Evolutionary conservation across 2,113 vertebrate genomes (phyloP).

Genomic region (Daboia siamensis): DNA sequence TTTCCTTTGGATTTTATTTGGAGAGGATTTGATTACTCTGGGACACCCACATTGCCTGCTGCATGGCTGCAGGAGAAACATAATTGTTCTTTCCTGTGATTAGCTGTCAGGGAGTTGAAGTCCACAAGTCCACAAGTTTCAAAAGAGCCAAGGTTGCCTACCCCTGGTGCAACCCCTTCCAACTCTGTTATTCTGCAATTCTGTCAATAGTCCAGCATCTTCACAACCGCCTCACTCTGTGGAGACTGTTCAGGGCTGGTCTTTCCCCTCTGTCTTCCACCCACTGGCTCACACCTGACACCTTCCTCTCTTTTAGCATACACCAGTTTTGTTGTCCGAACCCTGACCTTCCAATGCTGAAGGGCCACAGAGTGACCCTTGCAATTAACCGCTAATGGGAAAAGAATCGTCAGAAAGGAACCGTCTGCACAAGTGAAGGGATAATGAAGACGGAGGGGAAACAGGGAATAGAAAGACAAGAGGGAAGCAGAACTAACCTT

Average conservation of each 20-base stretch:
- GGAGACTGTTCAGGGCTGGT: background rate
- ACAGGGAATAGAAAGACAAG: background rate
- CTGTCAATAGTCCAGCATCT: background rate
- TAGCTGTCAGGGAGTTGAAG: background rate
- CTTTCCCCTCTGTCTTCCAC: background rate
- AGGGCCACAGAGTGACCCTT: background rate
- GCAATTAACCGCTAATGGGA: background rate
- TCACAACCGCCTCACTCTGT: background rate
- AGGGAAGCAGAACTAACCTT: slow-evolving; percentile 11
- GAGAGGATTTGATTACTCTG: background rate
- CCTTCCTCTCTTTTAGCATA: too few species aligned
- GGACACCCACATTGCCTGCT: background rate
- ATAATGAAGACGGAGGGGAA: slow-evolving; percentile 20
- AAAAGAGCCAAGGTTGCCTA: too few species aligned
- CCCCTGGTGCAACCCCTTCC: background rate
- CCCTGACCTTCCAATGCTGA: rapidly evolving
- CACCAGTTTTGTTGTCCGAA: background rate
- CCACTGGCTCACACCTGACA: background rate
- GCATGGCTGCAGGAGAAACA: background rate
- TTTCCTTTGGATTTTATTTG: background rate
- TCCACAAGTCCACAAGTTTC: too few species aligned
- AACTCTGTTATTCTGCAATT: background rate
- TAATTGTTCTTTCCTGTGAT: background rate
- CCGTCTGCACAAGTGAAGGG: background rate
- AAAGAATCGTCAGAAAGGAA: background rate